phyloP scores from a whole-genome alignment of 1,140 invertebrate genomes.

The Druon quercuslanigerum region DNA sequence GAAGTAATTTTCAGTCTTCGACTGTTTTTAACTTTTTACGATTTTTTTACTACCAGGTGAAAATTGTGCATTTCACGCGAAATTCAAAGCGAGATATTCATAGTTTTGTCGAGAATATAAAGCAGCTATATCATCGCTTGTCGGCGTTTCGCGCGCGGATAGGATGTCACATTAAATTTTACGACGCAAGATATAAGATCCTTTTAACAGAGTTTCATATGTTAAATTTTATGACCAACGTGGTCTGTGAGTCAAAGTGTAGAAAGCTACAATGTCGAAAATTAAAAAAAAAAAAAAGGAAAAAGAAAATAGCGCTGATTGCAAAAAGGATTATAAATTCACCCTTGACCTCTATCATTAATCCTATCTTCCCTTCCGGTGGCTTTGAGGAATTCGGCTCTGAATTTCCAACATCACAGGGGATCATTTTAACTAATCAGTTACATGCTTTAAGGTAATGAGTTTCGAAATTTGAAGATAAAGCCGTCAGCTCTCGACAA shows the following conservation, averaged over 20 bases:
- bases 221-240: constrained; percentile 2
- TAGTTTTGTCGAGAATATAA: constrained; percentile 2
- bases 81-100: not conserved
- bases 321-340: not conserved
- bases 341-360: not conserved
- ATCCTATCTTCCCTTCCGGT: too few relatives aligned
- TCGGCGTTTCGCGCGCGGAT: not conserved
- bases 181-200: constrained; percentile 1
- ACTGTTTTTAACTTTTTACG: not conserved
- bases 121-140: not conserved
- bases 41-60: not conserved
- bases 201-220: constrained; percentile 16
- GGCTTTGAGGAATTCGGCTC: too few relatives aligned
- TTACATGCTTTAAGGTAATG: too few relatives aligned
- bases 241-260: too few relatives aligned
- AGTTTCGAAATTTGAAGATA: too few relatives aligned
- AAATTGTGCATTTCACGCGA: not conserved
- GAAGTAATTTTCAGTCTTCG: too few relatives aligned
- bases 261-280: not conserved
- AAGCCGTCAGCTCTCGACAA: too few relatives aligned
- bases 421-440: too few relatives aligned
- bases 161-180: constrained; percentile 3
- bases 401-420: too few relatives aligned
- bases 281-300: not conserved
- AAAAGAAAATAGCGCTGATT: not conserved